Conservation (phyloP, 2,888 invertebrate genomes). For the Lacanobia wlatinum region DNA sequence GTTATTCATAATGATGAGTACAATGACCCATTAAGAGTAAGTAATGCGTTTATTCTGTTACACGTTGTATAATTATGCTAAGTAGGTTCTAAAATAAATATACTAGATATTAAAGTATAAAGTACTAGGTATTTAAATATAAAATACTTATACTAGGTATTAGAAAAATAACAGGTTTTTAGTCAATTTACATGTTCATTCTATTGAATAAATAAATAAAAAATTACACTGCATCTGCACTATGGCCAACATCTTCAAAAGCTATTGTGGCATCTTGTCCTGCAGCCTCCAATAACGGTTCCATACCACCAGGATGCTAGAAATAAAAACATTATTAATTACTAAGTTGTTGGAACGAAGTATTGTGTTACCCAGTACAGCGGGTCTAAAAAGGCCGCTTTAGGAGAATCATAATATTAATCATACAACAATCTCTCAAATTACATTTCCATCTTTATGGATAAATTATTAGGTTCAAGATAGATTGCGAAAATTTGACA, state of each 20-base stretch:
- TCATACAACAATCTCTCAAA: too few relatives aligned
- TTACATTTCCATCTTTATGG: too few relatives aligned
- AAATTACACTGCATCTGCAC: constrained; percentile 93
- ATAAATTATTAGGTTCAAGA: too few relatives aligned
- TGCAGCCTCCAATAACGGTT: constrained; percentile 94
- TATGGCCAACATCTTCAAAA: constrained; percentile 99
- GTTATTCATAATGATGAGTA: too few relatives aligned
- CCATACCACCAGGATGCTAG: constrained; percentile 97
- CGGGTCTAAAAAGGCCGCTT: too few relatives aligned
- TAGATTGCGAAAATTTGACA: too few relatives aligned
- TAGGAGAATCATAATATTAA: too few relatives aligned
- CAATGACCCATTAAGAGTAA: too few relatives aligned
- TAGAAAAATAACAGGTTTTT: neutral
- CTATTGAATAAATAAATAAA: neutral
- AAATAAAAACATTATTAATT: constrained; percentile 53
- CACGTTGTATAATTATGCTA: neutral
- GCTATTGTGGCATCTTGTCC: constrained; percentile 95
- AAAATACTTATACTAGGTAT: neutral
- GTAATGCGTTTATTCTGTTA: too few relatives aligned
- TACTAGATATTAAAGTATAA: neutral
- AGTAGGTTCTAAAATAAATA: neutral
- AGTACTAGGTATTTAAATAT: too few relatives aligned
- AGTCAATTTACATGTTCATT: neutral
- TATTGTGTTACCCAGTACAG: neutral
- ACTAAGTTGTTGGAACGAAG: neutral